A percentile compares a stretch with the other conserved stretches of the same genome.
Evolutionary conservation across 2,888 invertebrate genomes (phyloP).

Genomic region (Colostygia pectinataria): DNA sequence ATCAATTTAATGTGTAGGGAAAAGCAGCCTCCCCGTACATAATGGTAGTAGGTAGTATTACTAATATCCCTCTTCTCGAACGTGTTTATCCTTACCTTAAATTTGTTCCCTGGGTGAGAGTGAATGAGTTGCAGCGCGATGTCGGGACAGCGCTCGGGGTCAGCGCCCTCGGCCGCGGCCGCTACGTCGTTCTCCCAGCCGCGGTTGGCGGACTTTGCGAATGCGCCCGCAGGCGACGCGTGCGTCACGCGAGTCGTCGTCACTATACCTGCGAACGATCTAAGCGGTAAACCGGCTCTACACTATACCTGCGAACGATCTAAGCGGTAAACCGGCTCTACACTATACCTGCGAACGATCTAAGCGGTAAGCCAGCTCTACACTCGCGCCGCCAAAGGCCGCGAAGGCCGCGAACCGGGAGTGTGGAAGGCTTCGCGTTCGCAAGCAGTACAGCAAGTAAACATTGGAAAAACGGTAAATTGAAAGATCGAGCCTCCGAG

Average conservation of each 20-base stretch:
- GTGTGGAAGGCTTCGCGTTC: too few relatives aligned
- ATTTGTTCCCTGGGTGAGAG: constrained; percentile 18
- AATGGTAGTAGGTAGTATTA: too few relatives aligned
- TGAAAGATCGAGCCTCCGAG: too few relatives aligned
- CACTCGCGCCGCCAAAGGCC: constrained; percentile 64
- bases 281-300: neutral
- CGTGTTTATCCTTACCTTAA: constrained; percentile 85
- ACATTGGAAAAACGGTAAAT: too few relatives aligned
- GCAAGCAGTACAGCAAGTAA: too few relatives aligned
- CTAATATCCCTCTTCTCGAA: too few relatives aligned
- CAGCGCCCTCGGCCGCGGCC: constrained; percentile 48
- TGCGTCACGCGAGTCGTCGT: constrained; percentile 90
- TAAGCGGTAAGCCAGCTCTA: neutral
- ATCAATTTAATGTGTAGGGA: too few relatives aligned
- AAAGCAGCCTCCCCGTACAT: too few relatives aligned
- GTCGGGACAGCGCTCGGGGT: constrained; percentile 82
- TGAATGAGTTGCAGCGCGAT: constrained; percentile 86
- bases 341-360: constrained; percentile 60
- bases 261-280: constrained; percentile 60
- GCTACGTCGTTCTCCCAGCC: constrained; percentile 87
- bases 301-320: constrained; percentile 60
- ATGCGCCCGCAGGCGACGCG: constrained; percentile 88
- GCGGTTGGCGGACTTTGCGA: constrained; percentile 85
- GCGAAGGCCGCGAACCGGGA: too few relatives aligned
- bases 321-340: neutral